Evolutionary conservation across 2,113 vertebrate genomes (phyloP), one percentile per base, ranked within the genome.

Genomic region (Polypterus senegalus): DNA sequence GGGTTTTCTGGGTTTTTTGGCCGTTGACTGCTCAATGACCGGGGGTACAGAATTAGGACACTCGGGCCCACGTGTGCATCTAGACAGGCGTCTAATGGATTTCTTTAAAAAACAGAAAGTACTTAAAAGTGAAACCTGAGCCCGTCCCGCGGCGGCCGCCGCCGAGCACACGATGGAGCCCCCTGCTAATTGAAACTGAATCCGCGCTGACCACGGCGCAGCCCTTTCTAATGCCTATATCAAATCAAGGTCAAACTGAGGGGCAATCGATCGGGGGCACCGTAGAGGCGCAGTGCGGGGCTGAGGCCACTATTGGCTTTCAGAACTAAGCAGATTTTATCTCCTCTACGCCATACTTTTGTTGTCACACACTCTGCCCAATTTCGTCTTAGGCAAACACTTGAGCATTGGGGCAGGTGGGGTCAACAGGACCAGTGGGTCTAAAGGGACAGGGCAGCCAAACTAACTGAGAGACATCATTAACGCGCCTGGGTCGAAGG

Each of bases 111-210:
- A 63, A 66, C 55, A 63, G 61, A 60, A 57, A 63, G 69, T 52
- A 57, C 67, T 62, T 64, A 58, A 59, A 55, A 11, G 57, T 74
- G 85, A 78, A 88, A 88, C 74, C 60, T 74, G 76, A 87, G 61
- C 76, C 68, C 60, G 46, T 61, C 64, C 56, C 62, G 54, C 44
- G 64, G 46, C 64, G 62, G 47, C 65, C 67, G 71, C 75, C 72
- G 73, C 62, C 73, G 72, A 66, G 59, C 58, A 71, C 71, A 74
- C 78, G 79, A 82, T 80, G 67, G 78, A 83, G 76, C 76, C 81
- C 80, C 81, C 78, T 76, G 74, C 76, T 85, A 82, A 85, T 84
- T 82, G 83, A 84, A 85, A 88, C 77, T 68, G 79, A 84, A 86
- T 79, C 83, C 63, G 65, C 66, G 71, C 74, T 82, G 78, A 83